Evolutionary conservation across 2,888 invertebrate species (phyloP).

Genomic region (Leuctra nigra): DNA sequence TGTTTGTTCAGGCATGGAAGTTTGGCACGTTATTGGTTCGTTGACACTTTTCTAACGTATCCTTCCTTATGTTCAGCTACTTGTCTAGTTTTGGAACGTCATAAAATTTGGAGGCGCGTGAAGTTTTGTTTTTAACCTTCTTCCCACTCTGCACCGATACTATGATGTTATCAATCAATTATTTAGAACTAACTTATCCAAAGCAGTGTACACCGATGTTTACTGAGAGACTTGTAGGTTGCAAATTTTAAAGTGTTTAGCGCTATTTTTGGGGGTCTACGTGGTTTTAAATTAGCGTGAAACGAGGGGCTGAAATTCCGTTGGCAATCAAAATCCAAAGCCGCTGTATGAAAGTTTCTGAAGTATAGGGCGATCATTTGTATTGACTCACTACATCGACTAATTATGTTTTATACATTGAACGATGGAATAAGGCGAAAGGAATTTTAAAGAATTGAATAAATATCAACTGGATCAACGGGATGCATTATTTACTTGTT

Average conservation of each 20-base stretch:
- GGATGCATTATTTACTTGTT: no score
- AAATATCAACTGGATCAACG: no score
- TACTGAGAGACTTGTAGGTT: constrained; percentile 4
- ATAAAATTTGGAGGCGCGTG: no score
- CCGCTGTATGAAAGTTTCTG: constrained; percentile 12
- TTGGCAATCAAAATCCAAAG: constrained; percentile 11
- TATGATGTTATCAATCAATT: constrained; percentile 16
- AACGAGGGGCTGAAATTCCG: constrained; percentile 15
- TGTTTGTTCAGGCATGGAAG: no score
- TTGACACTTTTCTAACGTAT: no score
- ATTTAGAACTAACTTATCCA: constrained; percentile 10
- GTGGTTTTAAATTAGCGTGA: constrained; percentile 16
- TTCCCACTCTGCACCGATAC: not conserved
- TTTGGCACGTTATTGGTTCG: no score
- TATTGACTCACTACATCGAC: not conserved
- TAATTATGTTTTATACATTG: no score
- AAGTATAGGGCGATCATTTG: constrained; percentile 11
- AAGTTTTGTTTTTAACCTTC: not conserved
- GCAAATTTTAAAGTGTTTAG: constrained; percentile 14
- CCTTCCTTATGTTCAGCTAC: no score
- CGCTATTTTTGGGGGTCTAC: constrained; percentile 12
- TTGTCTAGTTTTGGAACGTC: no score
- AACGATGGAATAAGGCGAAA: no score
- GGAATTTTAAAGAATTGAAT: no score
- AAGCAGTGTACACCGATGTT: constrained; percentile 3